Evolutionary conservation across 2,888 invertebrate species (phyloP), one percentile per base, ranked within the genome.

Genomic region (Griposia aprilina): DNA sequence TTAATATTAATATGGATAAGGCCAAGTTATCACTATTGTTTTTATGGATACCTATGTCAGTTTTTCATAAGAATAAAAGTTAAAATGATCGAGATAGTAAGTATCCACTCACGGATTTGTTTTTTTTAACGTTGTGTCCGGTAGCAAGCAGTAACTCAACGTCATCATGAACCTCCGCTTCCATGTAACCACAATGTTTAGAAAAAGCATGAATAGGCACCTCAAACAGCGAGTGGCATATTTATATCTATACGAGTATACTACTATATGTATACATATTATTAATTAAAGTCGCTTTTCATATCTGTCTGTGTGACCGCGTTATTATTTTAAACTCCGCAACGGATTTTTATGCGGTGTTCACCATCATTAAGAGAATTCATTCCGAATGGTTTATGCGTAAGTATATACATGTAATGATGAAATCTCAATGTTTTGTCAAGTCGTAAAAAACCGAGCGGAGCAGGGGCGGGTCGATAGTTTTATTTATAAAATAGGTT

Each of bases 171-270:
- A 67, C 52, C 52, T 70, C 57, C 11, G 60, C 57, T 70, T 59
- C 62, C 52, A 75, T 60, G 55, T 57, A 78, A 82, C 83, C 86
- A 83, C 73, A 83, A 63, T 50, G 66, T 13, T 76, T 13, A 63
- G 48, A 70, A 83, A 82, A 85, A 83, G 72, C 36, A 45, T 82
- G 45, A 60, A 55, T 76, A 63, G 26, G 26, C 1, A 72, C 67
- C 59, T 70, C 48, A 66, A 60, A 30, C 30, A 62, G 20, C 26
- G 23, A 65, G 55, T 82, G 45, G 17, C 55, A 77, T 76, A 36
- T 6, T 23, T 68, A 17, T 50, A 30, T 23, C 15, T 67, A 20
- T 60, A 17, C 5, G 15, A 0, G 2, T 59, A 62, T 15, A 8
- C 20, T 2, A 2, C 2, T 36, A 30, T 20, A 65, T 13, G 5